phyloP scores from a whole-genome alignment of 1,140 invertebrate genomes.

The Lithobius niger region DNA sequence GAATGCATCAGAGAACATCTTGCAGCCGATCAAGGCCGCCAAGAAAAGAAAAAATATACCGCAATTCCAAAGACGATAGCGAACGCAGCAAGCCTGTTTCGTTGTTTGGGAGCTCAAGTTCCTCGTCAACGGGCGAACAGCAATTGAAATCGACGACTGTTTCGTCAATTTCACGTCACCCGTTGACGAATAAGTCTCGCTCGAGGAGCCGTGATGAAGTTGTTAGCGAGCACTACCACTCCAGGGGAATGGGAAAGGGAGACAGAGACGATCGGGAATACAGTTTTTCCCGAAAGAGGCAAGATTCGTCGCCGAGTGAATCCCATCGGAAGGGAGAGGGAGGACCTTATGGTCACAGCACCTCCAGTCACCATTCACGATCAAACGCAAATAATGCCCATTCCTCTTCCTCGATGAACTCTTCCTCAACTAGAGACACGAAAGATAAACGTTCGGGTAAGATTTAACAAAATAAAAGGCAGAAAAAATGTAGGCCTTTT shows the following conservation, averaged over 20 bases:
- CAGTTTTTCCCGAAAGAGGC: neutral
- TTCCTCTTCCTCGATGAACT: neutral
- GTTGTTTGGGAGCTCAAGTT: neutral
- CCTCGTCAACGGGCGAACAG: neutral
- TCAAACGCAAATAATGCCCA: neutral
- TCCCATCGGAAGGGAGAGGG: neutral
- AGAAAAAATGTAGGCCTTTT: too few relatives aligned
- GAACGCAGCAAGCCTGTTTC: neutral
- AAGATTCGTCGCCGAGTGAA: neutral
- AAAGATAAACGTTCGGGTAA: neutral
- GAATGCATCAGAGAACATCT: constrained; percentile 2
- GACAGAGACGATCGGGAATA: neutral
- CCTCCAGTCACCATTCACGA: too few relatives aligned
- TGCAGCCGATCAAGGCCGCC: constrained; percentile 6
- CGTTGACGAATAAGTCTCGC: neutral
- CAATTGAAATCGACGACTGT: neutral
- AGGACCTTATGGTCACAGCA: too few relatives aligned
- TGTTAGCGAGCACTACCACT: neutral
- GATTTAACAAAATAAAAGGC: too few relatives aligned
- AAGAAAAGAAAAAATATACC: constrained; percentile 4
- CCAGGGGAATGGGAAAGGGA: too few relatives aligned
- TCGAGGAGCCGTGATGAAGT: neutral
- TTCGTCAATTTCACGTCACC: neutral
- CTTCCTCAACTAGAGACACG: neutral
- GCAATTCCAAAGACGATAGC: constrained; percentile 1